phyloP scores from a whole-genome alignment of 2,113 vertebrate genomes.

The Stomatorhinus ivindoensis region DNA sequence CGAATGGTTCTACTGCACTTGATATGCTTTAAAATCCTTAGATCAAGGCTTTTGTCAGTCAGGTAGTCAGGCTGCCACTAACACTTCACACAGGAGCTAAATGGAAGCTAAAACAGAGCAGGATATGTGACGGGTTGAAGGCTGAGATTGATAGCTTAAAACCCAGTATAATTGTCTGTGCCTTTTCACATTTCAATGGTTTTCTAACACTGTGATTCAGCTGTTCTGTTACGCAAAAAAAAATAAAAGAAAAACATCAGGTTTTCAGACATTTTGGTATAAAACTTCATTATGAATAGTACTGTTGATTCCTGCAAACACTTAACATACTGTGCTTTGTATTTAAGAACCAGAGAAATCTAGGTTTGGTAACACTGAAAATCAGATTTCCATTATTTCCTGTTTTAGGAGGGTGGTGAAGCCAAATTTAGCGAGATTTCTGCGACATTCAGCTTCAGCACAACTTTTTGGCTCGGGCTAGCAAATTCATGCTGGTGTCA shows the following conservation, averaged over 20 bases:
- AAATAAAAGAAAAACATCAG: background rate
- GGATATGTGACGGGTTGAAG: slow-evolving; percentile 15
- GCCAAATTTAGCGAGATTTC: background rate
- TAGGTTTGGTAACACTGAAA: background rate
- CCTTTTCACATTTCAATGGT: slow-evolving; percentile 17
- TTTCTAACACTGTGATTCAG: slow-evolving; percentile 19
- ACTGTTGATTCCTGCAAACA: background rate
- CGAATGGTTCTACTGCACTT: background rate
- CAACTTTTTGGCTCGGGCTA: background rate
- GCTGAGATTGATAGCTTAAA: slow-evolving; percentile 18
- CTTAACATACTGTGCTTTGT: background rate
- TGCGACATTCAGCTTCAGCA: background rate
- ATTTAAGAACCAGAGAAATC: background rate
- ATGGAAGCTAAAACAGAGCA: slow-evolving; percentile 7
- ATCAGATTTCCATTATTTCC: background rate
- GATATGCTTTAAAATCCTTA: background rate
- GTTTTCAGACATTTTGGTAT: background rate
- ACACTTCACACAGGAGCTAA: slow-evolving; percentile 14
- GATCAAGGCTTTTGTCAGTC: slow-evolving; percentile 18
- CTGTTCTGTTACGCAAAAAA: background rate
- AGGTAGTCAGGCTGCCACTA: slow-evolving; percentile 5
- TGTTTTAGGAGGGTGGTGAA: background rate
- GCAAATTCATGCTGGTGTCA: background rate
- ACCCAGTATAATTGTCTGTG: slow-evolving; percentile 17
- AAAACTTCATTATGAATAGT: background rate